These are phyloP conservation scores for Heliothis peltigera DNA, from an alignment of 2,888 invertebrate species.

Conservation along the genomic window DNA sequence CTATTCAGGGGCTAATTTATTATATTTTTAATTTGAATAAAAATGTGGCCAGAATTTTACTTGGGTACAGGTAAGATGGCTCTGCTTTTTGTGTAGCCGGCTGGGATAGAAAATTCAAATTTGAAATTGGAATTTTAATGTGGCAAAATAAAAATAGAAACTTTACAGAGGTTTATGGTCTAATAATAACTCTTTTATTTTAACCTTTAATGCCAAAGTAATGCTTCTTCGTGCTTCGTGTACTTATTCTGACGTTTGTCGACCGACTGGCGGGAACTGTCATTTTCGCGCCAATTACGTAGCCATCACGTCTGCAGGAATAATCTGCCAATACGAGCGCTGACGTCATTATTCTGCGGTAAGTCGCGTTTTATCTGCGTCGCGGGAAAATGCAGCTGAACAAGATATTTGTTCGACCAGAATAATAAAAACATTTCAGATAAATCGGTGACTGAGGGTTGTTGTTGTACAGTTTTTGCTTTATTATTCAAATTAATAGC, in stretches of 20 bases:
- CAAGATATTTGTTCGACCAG: slow-evolving; percentile 23
- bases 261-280: slow-evolving; percentile 33
- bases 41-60: slow-evolving; percentile 36
- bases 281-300: slow-evolving; percentile 47
- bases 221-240: too few species aligned
- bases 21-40: slow-evolving; percentile 62
- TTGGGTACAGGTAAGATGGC: slow-evolving; percentile 11
- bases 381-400: slow-evolving; percentile 36
- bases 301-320: slow-evolving; percentile 40
- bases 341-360: slow-evolving; percentile 29
- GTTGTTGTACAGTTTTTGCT: neutral
- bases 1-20: slow-evolving; percentile 57
- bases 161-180: slow-evolving; percentile 15
- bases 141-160: slow-evolving; percentile 17
- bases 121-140: slow-evolving; percentile 23
- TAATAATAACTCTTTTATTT: too few species aligned
- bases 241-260: slow-evolving; percentile 28
- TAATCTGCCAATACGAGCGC: slow-evolving; percentile 38
- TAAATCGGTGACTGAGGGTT: neutral
- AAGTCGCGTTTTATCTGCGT: slow-evolving; percentile 2
- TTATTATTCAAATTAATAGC: too few species aligned
- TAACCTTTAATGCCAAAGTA: too few species aligned
- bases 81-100: slow-evolving; percentile 7
- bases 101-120: slow-evolving; percentile 6
- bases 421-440: slow-evolving; percentile 20